Conservation (phyloP, 2,113 vertebrate genomes). For the Hippotragus niger region DNA sequence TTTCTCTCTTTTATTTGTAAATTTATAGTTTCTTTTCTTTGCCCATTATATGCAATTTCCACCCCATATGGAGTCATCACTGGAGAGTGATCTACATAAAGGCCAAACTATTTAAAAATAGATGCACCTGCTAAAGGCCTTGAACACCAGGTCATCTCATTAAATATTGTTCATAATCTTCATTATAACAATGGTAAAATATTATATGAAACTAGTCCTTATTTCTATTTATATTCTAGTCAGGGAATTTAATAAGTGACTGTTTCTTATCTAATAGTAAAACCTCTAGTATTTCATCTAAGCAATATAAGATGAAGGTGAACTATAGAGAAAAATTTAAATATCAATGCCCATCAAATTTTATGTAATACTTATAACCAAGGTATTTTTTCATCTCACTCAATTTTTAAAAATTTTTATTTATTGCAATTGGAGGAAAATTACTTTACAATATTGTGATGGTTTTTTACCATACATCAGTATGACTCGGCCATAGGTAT, state of each 20-base stretch:
- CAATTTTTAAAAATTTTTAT: background rate
- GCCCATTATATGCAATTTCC: background rate
- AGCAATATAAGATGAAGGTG: background rate
- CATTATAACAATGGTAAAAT: background rate
- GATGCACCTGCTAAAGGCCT: background rate
- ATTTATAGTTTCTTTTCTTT: slow-evolving; percentile 47
- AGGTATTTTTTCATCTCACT: background rate
- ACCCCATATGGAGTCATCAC: background rate
- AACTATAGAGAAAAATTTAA: slow-evolving; percentile 1
- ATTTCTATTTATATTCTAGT: slow-evolving; percentile 22
- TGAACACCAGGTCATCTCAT: background rate
- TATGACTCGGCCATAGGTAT: background rate
- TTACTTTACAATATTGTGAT: background rate
- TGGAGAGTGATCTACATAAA: background rate
- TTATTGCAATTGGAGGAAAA: background rate
- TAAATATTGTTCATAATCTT: slow-evolving; percentile 33
- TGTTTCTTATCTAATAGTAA: background rate
- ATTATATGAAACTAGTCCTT: background rate
- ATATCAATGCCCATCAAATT: background rate
- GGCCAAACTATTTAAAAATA: slow-evolving; percentile 9
- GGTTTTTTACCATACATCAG: background rate
- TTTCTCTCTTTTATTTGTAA: slow-evolving; percentile 12
- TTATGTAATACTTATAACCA: background rate
- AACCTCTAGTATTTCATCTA: slow-evolving; percentile 27
- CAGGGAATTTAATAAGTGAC: background rate